Percentiles rank a stretch among this genome's conserved stretches.
phyloP scores from a whole-genome alignment of 2,888 invertebrate genomes.

The Rotaria sp. region DNA sequence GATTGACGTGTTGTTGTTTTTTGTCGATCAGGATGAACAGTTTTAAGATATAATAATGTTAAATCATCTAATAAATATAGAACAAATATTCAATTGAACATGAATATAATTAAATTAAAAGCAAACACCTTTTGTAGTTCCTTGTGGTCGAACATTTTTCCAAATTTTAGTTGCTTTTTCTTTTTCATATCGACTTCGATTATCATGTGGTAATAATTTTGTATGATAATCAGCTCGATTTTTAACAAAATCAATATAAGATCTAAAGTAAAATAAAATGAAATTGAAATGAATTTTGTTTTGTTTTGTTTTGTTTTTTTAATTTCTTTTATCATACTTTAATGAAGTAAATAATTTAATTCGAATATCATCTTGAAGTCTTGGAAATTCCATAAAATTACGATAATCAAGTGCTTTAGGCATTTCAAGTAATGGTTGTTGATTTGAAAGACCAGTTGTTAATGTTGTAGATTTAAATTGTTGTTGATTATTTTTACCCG shows the following conservation, averaged over 20 bases:
- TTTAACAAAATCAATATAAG: conserved; percentile 36
- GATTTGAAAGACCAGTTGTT: background rate
- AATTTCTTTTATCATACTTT: conserved; percentile 36
- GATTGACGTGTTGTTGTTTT: background rate
- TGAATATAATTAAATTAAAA: background rate
- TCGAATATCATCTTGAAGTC: conserved; percentile 33
- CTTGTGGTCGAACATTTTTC: conserved; percentile 29
- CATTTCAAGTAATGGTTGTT: conserved; percentile 34
- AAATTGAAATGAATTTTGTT: background rate
- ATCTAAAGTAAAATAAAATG: background rate
- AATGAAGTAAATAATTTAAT: conserved; percentile 34
- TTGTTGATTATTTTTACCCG: background rate
- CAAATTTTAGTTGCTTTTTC: conserved; percentile 28
- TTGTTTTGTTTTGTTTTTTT: too few relatives aligned
- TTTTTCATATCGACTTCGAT: conserved; percentile 49
- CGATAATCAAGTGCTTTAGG: conserved; percentile 38
- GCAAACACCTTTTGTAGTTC: background rate
- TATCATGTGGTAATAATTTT: conserved; percentile 47
- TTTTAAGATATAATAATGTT: conserved; percentile 5
- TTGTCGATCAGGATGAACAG: background rate
- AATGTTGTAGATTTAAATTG: background rate
- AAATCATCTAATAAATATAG: background rate
- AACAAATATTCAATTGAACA: too few relatives aligned
- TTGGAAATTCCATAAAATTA: conserved; percentile 37
- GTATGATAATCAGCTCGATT: conserved; percentile 39